Evolutionary conservation across 2,113 vertebrate species (phyloP).

Genomic region (Macrotus californicus): DNA sequence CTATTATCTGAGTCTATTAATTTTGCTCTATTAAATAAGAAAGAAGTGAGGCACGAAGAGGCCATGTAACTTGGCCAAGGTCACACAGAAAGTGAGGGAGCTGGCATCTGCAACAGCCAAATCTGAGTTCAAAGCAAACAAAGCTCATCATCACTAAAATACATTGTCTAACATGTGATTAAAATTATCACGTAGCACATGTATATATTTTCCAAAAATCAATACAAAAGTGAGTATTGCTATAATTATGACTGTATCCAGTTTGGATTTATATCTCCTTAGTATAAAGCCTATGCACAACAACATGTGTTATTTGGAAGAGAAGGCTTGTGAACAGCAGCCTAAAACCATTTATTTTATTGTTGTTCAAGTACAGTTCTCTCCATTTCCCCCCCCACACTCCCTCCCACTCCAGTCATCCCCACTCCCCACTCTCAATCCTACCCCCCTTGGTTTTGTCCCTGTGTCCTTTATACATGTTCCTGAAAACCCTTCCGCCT

Average conservation of each 20-base stretch:
- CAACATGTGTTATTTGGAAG: not conserved
- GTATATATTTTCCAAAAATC: not conserved
- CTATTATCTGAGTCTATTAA: not conserved
- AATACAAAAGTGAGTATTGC: not conserved
- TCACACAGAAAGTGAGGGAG: not conserved
- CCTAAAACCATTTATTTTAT: not conserved
- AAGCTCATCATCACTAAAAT: not conserved
- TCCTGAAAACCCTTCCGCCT: too few species aligned
- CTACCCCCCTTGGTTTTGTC: too few species aligned
- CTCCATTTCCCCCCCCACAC: too few species aligned
- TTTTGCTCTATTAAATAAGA: not conserved
- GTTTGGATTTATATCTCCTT: not conserved
- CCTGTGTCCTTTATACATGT: too few species aligned
- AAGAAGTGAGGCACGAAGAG: not conserved
- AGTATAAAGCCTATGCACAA: not conserved
- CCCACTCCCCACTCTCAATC: too few species aligned
- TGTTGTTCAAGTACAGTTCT: too few species aligned
- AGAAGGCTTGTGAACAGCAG: not conserved
- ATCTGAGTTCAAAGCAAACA: not conserved
- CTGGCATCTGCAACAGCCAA: not conserved
- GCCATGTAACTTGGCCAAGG: not conserved
- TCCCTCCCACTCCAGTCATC: too few species aligned
- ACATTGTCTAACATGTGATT: not conserved
- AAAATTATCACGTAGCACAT: not conserved
- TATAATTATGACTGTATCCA: not conserved